phyloP scores from a whole-genome alignment of 1,140 invertebrate species.

The Drosophila leontia region DNA sequence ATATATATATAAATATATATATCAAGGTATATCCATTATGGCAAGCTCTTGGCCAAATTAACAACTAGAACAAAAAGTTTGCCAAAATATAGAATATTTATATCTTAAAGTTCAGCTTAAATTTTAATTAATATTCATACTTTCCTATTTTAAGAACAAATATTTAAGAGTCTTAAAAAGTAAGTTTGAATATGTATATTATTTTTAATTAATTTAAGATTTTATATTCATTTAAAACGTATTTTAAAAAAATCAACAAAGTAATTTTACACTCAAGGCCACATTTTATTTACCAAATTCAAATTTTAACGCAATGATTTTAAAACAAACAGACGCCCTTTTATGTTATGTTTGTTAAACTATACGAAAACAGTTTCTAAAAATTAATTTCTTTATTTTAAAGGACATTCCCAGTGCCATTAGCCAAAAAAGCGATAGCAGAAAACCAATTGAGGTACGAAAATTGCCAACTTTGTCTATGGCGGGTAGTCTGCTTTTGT shows the following conservation, averaged over 20 bases:
- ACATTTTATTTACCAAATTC: not conserved
- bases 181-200: not conserved
- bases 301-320: too few relatives aligned
- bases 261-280: rapidly evolving
- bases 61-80: not conserved
- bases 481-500: conserved; percentile 30
- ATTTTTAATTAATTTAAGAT: not conserved
- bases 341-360: not conserved
- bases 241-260: not conserved
- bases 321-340: too few relatives aligned
- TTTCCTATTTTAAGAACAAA: not conserved
- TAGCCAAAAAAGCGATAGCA: conserved; percentile 3
- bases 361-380: not conserved
- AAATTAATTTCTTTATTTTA: not conserved
- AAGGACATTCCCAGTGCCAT: not conserved
- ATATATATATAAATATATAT: not conserved
- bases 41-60: not conserved
- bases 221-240: not conserved
- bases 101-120: not conserved
- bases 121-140: too few relatives aligned
- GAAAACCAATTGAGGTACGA: conserved; percentile 80
- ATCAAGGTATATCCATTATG: not conserved
- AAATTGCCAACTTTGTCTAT: conserved; percentile 73
- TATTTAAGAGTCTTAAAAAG: too few relatives aligned
- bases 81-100: not conserved